These are phyloP conservation scores for Orthosia gothica DNA, from an alignment of 2,888 invertebrate genomes.

Conservation along the genomic window DNA sequence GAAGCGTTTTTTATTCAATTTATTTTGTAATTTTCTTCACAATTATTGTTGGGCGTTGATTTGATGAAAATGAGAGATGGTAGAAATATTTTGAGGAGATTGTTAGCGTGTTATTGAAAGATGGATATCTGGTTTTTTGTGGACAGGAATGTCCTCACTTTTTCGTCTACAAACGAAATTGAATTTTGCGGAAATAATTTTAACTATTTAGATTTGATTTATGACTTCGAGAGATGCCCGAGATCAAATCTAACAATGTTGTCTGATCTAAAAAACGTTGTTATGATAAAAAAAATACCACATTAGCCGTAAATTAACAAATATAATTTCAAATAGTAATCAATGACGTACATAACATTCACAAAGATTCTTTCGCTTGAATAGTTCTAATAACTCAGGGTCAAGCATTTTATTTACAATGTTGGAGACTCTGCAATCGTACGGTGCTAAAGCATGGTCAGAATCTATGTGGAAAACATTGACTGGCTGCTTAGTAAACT, in stretches of 20 bases:
- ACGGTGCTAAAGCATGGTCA: slow-evolving; percentile 69
- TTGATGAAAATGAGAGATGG: slow-evolving; percentile 12
- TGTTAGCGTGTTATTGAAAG: slow-evolving; percentile 16
- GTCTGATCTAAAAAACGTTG: background rate
- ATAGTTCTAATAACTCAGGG: slow-evolving; percentile 65
- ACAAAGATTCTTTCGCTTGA: slow-evolving; percentile 69
- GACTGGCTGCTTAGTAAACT: slow-evolving; percentile 72
- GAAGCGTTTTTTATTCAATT: slow-evolving; percentile 54
- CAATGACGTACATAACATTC: slow-evolving; percentile 33
- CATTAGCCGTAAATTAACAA: background rate
- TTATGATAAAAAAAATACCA: background rate
- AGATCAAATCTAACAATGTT: background rate
- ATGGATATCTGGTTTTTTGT: slow-evolving; percentile 24
- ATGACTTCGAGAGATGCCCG: background rate
- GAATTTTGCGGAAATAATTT: background rate
- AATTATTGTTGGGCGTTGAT: slow-evolving; percentile 27
- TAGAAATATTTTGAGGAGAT: slow-evolving; percentile 5
- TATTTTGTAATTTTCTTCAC: slow-evolving; percentile 8
- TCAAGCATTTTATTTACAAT: slow-evolving; percentile 67
- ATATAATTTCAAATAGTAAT: background rate
- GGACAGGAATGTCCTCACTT: background rate
- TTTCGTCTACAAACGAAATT: background rate
- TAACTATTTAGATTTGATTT: background rate
- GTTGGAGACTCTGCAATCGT: slow-evolving; percentile 73
- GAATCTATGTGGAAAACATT: slow-evolving; percentile 69